These are phyloP conservation scores for Alviniconcha strummeri DNA, from an alignment of 2,888 invertebrate species.

Conservation along the genomic window DNA sequence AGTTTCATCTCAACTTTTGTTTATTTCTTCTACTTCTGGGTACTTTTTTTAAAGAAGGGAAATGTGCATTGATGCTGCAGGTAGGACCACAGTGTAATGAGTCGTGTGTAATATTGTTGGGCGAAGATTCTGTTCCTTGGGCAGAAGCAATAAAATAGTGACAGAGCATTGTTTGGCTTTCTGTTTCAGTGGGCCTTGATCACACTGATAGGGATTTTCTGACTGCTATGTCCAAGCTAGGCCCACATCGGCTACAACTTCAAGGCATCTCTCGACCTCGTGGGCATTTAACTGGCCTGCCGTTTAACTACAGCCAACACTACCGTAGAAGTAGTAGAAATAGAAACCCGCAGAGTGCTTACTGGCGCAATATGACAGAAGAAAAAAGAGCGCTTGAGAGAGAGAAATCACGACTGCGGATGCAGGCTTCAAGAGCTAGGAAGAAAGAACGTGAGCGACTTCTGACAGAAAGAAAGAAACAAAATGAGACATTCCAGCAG, in stretches of 20 bases:
- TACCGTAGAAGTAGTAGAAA: background rate
- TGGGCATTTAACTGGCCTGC: background rate
- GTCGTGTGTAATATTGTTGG: too few relatives aligned
- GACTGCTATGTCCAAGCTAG: background rate
- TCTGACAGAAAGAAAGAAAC: background rate
- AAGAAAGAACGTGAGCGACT: slow-evolving; percentile 9
- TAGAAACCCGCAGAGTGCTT: slow-evolving; percentile 2
- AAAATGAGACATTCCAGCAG: too few relatives aligned
- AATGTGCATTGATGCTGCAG: too few relatives aligned
- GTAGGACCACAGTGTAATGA: too few relatives aligned
- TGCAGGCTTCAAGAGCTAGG: slow-evolving; percentile 19
- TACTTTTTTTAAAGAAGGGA: too few relatives aligned
- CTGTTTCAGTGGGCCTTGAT: slow-evolving; percentile 19
- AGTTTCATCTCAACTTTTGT: too few relatives aligned
- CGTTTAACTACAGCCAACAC: background rate
- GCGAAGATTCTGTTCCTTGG: too few relatives aligned
- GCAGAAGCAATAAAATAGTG: too few relatives aligned
- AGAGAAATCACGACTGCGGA: slow-evolving; percentile 20
- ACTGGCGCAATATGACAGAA: slow-evolving; percentile 21
- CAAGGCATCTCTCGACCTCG: background rate
- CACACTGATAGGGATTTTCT: background rate
- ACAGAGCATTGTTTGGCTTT: background rate
- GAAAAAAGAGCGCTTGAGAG: slow-evolving; percentile 18
- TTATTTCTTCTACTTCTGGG: too few relatives aligned
- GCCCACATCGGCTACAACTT: slow-evolving; percentile 4